Conservation (phyloP, 2,888 invertebrate genomes). For the Napeogenes sylphis region DNA sequence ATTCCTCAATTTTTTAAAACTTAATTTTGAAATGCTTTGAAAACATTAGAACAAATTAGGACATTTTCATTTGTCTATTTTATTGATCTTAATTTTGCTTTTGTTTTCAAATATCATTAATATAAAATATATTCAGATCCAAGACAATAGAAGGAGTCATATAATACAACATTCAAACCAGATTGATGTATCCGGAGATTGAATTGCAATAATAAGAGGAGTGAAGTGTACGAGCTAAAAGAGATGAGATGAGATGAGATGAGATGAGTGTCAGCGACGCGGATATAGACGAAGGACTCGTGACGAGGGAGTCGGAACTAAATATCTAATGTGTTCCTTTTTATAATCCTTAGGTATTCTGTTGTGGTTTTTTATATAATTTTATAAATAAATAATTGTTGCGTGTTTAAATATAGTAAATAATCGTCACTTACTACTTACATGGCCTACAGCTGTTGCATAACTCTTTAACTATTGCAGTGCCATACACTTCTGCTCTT, state of each 20-base stretch:
- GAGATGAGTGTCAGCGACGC: constrained; percentile 55
- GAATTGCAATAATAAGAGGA: constrained; percentile 26
- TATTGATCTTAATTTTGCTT: too few species aligned
- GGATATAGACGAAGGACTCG: constrained; percentile 57
- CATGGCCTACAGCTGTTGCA: neutral
- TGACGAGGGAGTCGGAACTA: constrained; percentile 17
- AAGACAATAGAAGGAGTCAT: constrained; percentile 10
- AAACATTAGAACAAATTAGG: too few species aligned
- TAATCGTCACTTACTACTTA: neutral
- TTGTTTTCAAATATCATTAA: too few species aligned
- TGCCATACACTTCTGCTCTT: constrained; percentile 11
- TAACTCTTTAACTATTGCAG: neutral
- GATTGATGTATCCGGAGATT: constrained; percentile 31
- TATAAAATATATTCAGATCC: neutral
- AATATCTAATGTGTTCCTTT: too few species aligned
- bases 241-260: constrained; percentile 41
- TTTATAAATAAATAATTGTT: neutral
- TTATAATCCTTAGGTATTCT: too few species aligned
- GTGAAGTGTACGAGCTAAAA: constrained; percentile 30
- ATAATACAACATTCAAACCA: constrained; percentile 23
- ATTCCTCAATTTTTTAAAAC: too few species aligned
- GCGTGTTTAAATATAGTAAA: neutral
- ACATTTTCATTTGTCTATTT: too few species aligned
- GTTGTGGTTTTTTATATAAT: too few species aligned
- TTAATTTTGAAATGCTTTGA: too few species aligned